Conservation (phyloP, 1,140 invertebrate genomes). For the Macrosteles quadrilineatus region DNA sequence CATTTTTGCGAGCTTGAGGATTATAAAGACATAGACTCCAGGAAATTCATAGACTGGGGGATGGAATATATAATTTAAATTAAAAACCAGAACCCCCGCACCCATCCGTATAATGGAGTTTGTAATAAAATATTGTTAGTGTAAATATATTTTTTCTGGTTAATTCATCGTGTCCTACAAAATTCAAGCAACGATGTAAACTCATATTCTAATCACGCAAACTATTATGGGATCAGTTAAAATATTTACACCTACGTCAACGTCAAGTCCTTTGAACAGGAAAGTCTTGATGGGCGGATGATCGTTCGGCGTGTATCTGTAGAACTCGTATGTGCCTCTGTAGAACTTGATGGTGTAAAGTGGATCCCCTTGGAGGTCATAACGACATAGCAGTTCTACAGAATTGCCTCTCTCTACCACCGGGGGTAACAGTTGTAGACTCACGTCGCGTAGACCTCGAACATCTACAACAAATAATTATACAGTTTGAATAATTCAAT, state of each 20-base stretch:
- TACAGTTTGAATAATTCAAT: background rate
- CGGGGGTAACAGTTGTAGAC: slow-evolving; percentile 56
- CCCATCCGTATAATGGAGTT: too few relatives aligned
- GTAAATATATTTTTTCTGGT: too few relatives aligned
- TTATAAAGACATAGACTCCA: too few relatives aligned
- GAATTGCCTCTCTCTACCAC: slow-evolving; percentile 65
- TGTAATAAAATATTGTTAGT: too few relatives aligned
- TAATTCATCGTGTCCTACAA: too few relatives aligned
- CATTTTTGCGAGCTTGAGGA: too few relatives aligned
- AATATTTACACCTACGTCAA: slow-evolving; percentile 79
- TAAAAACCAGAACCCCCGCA: too few relatives aligned
- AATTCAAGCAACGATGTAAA: too few relatives aligned
- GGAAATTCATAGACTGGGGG: too few relatives aligned
- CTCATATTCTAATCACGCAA: too few relatives aligned
- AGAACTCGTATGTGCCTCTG: slow-evolving; percentile 69
- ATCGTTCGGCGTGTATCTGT: slow-evolving; percentile 67
- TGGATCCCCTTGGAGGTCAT: slow-evolving; percentile 68
- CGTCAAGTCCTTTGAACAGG: slow-evolving; percentile 64
- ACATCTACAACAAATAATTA: slow-evolving; percentile 31
- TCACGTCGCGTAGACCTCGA: slow-evolving; percentile 52
- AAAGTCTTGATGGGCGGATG: slow-evolving; percentile 68
- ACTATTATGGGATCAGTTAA: too few relatives aligned
- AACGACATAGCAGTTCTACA: slow-evolving; percentile 67
- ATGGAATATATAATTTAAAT: too few relatives aligned
- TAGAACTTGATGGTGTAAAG: slow-evolving; percentile 85